Evolutionary conservation across 2,113 vertebrate species (phyloP).

Genomic region (Meleagris gallopavo): DNA sequence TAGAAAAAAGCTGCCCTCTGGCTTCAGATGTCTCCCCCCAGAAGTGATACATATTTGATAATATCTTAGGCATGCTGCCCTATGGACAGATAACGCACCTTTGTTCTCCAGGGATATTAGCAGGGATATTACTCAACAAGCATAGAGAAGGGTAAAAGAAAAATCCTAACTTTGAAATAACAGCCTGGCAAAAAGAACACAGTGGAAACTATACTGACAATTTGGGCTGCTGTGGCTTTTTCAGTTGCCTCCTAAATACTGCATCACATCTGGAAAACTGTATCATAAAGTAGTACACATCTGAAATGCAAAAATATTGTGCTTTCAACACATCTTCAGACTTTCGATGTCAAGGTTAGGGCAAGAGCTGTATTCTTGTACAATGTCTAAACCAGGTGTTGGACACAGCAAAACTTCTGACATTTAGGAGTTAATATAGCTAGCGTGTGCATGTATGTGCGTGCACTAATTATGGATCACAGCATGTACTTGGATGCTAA

Average conservation of each 20-base stretch:
- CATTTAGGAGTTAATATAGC: conserved; percentile 61
- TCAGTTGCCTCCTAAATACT: background rate
- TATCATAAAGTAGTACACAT: background rate
- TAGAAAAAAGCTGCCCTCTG: background rate
- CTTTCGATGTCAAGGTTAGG: background rate
- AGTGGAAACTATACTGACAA: background rate
- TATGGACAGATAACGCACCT: background rate
- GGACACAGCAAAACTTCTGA: conserved; percentile 25
- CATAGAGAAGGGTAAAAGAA: background rate
- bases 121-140: background rate
- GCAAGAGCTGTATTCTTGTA: background rate
- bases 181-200: background rate
- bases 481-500: conserved; percentile 68
- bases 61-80: background rate
- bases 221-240: background rate
- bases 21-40: background rate
- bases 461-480: conserved; percentile 75
- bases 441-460: conserved; percentile 9
- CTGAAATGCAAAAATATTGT: background rate
- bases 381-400: background rate
- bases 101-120: background rate
- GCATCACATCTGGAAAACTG: background rate
- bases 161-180: background rate
- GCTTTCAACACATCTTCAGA: background rate
- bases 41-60: background rate